Base-by-base conservation (phyloP, 2,888 invertebrate genomes). In the Imbricaverruca yamaguchii region DNA sequence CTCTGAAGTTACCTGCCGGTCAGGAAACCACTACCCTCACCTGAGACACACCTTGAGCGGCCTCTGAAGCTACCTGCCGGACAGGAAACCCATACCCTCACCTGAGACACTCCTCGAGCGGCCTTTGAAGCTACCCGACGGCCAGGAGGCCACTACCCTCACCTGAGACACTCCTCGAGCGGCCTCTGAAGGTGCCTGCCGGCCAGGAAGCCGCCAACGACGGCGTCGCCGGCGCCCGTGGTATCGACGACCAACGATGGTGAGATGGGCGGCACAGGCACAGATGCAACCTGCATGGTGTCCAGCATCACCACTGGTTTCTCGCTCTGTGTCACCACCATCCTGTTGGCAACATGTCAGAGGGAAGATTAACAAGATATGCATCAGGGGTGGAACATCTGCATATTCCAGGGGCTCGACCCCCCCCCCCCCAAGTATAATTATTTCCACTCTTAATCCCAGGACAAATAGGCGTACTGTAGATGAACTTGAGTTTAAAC, bases 221-320 rank as follows among this genome's bases (percentile, higher is more conserved):
- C 91, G 2, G 91, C 87, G 86, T 91, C 91, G 1, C 91, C 91
- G 9, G 90, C 90, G 7, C 91, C 91, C 0, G 90, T 90, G 3
- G 90, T 89, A 85, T 91, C 91, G 80, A 88, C 87, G 80, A 91
- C 87, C 65, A 87, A 84, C 21, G 85, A 84, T 15, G 85, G 81
- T 0, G 87, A 85, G n/a, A 90, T 85, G 67, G 86, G 84, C 4
- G 88, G 88, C 6, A 89, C 89, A 6, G 83, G n/a, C 61, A 86
- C 85, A 81, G 86, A 84, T 39, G 84, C 78, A 15, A 81, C 81
- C 18, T 21, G 56, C 82, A 92, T 88, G 3, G 92, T 88, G 53
- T 92, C 88, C 10, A 90, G 88, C 83, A 91, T 89, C 39, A 87
- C 85, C 81, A 86, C 86, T 80, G 85, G 82, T 55, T 85, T 84